phyloP scores from a whole-genome alignment of 2,113 vertebrate genomes.

The Meleagris gallopavo region DNA sequence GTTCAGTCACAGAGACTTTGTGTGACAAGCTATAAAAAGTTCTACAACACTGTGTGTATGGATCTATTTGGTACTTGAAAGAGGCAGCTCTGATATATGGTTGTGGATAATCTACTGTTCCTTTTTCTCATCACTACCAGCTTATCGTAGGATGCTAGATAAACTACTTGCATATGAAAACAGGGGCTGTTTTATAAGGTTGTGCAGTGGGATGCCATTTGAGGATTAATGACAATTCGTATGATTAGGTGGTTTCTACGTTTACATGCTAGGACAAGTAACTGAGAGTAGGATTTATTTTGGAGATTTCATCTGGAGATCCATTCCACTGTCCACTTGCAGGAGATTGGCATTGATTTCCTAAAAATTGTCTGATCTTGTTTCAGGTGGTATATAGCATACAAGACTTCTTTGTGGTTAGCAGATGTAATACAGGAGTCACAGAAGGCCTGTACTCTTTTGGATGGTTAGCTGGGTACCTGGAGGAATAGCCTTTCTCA shows the following conservation, averaged over 20 bases:
- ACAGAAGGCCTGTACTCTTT: neutral
- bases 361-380: neutral
- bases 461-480: neutral
- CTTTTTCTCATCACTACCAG: neutral
- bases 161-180: neutral
- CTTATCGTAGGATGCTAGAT: neutral
- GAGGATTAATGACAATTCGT: neutral
- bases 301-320: neutral
- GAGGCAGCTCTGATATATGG: neutral
- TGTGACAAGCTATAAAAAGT: slow-evolving; percentile 36
- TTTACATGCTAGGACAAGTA: neutral
- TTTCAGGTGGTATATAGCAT: neutral
- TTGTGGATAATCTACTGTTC: neutral
- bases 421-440: neutral
- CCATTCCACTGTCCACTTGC: neutral
- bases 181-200: neutral
- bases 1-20: slow-evolving; percentile 2
- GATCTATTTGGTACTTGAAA: neutral
- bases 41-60: neutral
- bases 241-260: neutral
- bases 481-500: neutral
- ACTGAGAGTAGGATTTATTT: neutral
- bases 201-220: neutral
- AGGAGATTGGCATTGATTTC: neutral
- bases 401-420: neutral